phyloP scores from a whole-genome alignment of 2,797 vertebrate genomes.

The Discoglossus pictus region DNA sequence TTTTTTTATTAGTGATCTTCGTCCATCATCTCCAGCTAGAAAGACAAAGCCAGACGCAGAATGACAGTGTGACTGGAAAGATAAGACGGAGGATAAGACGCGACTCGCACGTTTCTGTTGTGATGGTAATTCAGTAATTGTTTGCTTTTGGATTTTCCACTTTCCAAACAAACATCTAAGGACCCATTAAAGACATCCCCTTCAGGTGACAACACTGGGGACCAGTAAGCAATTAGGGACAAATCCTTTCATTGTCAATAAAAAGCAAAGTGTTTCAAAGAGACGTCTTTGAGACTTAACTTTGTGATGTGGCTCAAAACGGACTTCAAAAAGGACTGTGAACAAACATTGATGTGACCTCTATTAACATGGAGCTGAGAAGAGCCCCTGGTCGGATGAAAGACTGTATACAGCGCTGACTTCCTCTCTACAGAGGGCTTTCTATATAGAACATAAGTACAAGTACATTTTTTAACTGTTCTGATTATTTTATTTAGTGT shows the following conservation, averaged over 20 bases:
- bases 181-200: neutral
- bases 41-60: no score
- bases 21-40: no score
- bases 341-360: neutral
- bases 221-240: conserved; percentile 10
- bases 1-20: no score
- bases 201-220: neutral
- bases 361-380: neutral
- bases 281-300: neutral
- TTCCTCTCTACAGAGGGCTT: no score
- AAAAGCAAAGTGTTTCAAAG: neutral
- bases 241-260: conserved; percentile 2
- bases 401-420: no score
- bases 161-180: conserved; percentile 9
- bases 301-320: neutral
- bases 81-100: no score
- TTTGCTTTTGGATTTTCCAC: neutral
- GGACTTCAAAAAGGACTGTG: neutral
- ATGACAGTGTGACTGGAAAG: no score
- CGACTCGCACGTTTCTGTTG: neutral
- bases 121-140: neutral
- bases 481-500: no score
- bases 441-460: conserved; percentile 9
- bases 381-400: neutral
- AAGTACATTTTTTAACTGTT: no score